Evolutionary conservation across 2,113 vertebrate species (phyloP), one percentile per base, ranked within the genome.

Genomic region (Phocoena phocoena): DNA sequence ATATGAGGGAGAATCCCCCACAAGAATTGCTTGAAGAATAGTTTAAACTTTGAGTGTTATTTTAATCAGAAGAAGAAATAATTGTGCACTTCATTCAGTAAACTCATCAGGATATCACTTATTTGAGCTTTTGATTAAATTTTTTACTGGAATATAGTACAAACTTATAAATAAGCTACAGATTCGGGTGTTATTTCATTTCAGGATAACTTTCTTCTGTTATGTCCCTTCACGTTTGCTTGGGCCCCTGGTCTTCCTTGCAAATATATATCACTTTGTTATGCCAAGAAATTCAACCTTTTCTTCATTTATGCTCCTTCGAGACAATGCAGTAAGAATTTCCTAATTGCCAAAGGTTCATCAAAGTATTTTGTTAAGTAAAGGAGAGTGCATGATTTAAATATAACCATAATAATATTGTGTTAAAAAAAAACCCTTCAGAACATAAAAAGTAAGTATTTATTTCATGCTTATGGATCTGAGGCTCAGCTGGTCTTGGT

Each of bases 21-120:
- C 5, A 68, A 23, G 53, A 67, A 88, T 38, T 60, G 14, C 65
- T 9, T 8, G 33, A 33, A 68, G 15, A 23, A 28, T 63, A 44
- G 68, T 85, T 17, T 47, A 93, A 88, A 67, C 4, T 33, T 9
- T 60, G 23, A 68, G 13, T 36, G 6, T 65, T 79, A 65, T 36
- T 96, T 95, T 84, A 93, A 63, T 53, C 25, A 63, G 25, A 83
- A 82, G 33, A 79, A 95, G 13, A 80, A 88, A 41, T 74, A 80
- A 62, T 60, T 88, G 15, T 53, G 8, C 0, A 20, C 6, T 73
- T 55, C 15, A 53, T 71, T 95, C 62, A 83, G 31, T 62, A 87
- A 63, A 31, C 58, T 95, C 53, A 63, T 3, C 11, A 55, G 26
- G 33, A 74, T 76, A 44, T 73, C 8, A 63, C 20, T 74, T 74